These are phyloP conservation scores for Monopterus albus DNA, from an alignment of 2,113 vertebrate genomes.

Conservation along the genomic window DNA sequence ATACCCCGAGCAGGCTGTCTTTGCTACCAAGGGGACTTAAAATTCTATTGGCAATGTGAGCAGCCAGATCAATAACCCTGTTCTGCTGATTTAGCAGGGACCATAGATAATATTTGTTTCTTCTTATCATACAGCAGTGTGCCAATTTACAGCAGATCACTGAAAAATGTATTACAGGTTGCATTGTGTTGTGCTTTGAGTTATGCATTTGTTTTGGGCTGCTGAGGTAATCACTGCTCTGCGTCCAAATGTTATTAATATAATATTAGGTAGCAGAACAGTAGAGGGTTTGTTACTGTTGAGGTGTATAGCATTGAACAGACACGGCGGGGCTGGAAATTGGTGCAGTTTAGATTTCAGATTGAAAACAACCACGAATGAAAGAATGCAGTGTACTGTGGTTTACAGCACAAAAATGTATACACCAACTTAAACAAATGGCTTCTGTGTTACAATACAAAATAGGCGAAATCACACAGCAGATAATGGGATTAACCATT, in stretches of 20 bases:
- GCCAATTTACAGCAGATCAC: conserved; percentile 89
- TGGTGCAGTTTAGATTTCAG: conserved; percentile 28
- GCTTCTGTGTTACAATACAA: conserved; percentile 75
- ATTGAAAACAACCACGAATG: conserved; percentile 77
- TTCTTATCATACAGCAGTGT: conserved; percentile 87
- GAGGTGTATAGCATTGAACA: conserved; percentile 69
- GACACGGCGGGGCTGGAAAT: conserved; percentile 17
- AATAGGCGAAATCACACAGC: conserved; percentile 47
- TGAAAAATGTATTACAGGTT: conserved; percentile 90
- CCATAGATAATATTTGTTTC: conserved; percentile 92
- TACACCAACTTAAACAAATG: conserved; percentile 82
- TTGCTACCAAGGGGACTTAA: conserved; percentile 53
- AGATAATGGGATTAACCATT: conserved; percentile 55
- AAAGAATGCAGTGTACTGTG: not conserved
- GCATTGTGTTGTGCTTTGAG: conserved; percentile 79
- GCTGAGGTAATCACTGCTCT: conserved; percentile 82
- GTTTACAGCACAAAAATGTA: conserved; percentile 78
- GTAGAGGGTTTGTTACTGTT: conserved; percentile 59
- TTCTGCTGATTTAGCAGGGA: conserved; percentile 91
- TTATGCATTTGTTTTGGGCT: conserved; percentile 86
- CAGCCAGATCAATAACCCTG: conserved; percentile 90
- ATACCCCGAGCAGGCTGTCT: conserved; percentile 43
- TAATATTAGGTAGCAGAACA: conserved; percentile 52
- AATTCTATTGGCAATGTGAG: conserved; percentile 84
- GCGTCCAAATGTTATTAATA: conserved; percentile 79